A percentile compares a stretch with the other conserved stretches of the same genome.
These are phyloP conservation scores for Morus bassanus DNA, from an alignment of 2,797 vertebrate species.

Conservation along the genomic window DNA sequence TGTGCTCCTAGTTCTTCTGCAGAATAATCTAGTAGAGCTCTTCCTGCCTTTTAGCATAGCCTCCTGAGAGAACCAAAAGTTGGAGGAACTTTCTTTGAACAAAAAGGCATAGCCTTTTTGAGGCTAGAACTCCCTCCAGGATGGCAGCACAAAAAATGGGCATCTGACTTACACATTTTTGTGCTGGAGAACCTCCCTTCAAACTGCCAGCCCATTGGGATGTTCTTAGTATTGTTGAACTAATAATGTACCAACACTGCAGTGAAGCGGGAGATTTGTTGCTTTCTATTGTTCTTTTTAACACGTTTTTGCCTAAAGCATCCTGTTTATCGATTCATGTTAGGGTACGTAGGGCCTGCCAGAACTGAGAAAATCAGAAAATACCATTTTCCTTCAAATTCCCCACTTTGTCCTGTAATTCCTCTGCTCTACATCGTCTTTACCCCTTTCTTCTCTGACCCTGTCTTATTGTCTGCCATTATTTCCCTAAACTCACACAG, in stretches of 20 bases:
- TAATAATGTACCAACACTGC: not conserved
- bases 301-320: not conserved
- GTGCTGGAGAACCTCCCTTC: not conserved
- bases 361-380: not conserved
- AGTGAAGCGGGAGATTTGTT: not conserved
- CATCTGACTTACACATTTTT: not conserved
- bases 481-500: not conserved
- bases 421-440: not conserved
- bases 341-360: not conserved
- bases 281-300: not conserved
- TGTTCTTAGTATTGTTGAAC: not conserved
- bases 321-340: not conserved
- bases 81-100: not conserved
- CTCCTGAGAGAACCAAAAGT: not conserved
- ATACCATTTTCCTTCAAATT: not conserved
- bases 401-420: not conserved
- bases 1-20: not conserved
- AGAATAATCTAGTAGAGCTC: not conserved
- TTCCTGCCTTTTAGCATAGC: not conserved
- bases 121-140: not conserved
- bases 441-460: not conserved
- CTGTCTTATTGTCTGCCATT: not conserved
- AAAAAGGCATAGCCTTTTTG: not conserved
- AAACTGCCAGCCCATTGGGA: not conserved
- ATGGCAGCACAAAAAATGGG: not conserved